Conservation (phyloP, 2,113 vertebrate genomes). For the Platysteira castanea region DNA sequence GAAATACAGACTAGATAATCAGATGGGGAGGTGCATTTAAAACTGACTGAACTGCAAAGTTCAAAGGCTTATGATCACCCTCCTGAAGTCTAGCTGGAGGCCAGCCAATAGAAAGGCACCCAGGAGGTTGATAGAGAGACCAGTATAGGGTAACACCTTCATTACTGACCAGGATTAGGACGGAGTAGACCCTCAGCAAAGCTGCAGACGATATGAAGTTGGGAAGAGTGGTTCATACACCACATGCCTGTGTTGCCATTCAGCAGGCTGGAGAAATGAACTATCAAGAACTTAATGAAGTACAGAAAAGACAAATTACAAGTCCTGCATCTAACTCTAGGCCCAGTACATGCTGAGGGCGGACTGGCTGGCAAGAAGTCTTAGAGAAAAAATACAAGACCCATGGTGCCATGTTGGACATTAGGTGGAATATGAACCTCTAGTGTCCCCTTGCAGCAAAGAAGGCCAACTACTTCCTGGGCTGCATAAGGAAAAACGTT, state of each 20-base stretch:
- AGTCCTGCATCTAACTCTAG: neutral
- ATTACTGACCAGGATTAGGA: neutral
- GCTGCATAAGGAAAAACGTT: neutral
- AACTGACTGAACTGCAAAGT: neutral
- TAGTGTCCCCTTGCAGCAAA: neutral
- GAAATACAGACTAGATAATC: neutral
- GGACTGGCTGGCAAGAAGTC: neutral
- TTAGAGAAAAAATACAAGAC: neutral
- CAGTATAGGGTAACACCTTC: neutral
- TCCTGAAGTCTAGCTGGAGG: neutral
- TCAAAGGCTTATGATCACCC: neutral
- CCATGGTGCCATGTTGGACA: accelerated
- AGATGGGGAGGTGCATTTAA: neutral
- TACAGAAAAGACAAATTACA: neutral
- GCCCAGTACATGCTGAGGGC: neutral
- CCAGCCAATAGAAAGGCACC: neutral
- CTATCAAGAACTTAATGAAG: neutral
- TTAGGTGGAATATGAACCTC: neutral
- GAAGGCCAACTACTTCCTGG: neutral
- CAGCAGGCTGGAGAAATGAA: neutral
- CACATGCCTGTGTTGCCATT: neutral
- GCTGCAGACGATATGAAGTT: neutral
- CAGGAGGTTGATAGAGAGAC: neutral
- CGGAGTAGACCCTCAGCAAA: neutral
- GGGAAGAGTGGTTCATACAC: neutral